A percentile compares a stretch with the other conserved stretches of the same genome.
Evolutionary conservation across 2,113 vertebrate genomes (phyloP).

Genomic region (Rhinichthys klamathensis): DNA sequence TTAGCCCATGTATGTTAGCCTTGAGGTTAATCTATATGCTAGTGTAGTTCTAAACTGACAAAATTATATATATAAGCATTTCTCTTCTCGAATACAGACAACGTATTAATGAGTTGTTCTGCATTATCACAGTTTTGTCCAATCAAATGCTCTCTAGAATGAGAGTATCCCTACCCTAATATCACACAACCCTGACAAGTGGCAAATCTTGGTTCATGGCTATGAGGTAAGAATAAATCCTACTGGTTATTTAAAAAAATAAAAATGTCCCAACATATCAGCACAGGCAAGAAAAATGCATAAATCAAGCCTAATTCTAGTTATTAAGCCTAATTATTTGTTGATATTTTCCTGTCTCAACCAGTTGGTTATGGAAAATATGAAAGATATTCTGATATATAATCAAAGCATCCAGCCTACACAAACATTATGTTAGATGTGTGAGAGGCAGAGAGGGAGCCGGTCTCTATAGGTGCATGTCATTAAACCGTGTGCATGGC

Average conservation of each 20-base stretch:
- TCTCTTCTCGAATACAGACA: background rate
- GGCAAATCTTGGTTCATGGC: background rate
- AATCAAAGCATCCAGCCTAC: background rate
- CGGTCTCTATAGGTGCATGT: conserved; percentile 21
- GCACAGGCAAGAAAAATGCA: background rate
- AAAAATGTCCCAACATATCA: too few relatives aligned
- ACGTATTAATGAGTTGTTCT: background rate
- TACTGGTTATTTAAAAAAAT: background rate
- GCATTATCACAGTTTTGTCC: background rate
- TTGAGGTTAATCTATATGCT: background rate
- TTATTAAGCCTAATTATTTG: background rate
- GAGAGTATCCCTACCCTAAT: background rate
- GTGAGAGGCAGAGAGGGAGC: background rate
- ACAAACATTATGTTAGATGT: background rate
- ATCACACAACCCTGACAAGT: background rate
- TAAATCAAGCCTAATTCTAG: background rate
- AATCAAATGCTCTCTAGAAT: too few relatives aligned
- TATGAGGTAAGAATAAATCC: background rate
- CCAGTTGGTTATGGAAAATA: background rate
- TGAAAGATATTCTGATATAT: background rate
- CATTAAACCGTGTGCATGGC: background rate
- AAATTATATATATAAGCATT: background rate
- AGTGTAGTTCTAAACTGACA: background rate
- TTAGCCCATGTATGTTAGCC: background rate
- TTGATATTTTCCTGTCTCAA: background rate